phyloP scores from a whole-genome alignment of 1,140 invertebrate species.

The Plodia interpunctella region DNA sequence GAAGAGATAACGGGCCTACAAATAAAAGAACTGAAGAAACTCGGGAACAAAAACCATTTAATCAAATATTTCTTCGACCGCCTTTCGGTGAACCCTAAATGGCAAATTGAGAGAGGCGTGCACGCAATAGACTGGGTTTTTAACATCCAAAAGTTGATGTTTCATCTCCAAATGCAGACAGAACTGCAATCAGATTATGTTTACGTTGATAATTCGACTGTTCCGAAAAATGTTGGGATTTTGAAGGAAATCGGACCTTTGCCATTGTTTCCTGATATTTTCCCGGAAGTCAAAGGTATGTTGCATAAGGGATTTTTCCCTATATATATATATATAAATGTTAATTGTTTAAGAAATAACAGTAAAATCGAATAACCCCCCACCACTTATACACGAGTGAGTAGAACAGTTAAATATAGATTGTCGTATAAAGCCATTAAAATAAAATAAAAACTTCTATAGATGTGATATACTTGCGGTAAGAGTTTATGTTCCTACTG shows the following conservation, averaged over 20 bases:
- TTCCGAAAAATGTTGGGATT: conserved; percentile 19
- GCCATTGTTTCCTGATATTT: conserved; percentile 23
- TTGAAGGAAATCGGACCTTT: conserved; percentile 33
- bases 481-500: no score
- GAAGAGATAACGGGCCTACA: conserved; percentile 48
- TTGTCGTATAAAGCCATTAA: no score
- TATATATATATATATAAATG: no score
- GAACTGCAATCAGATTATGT: conserved; percentile 28
- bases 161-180: conserved; percentile 45
- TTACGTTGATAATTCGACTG: conserved; percentile 23
- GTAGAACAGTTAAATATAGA: no score
- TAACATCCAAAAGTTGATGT: conserved; percentile 43
- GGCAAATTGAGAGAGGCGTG: conserved; percentile 36
- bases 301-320: background rate
- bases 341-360: no score
- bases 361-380: no score
- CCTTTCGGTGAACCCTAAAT: conserved; percentile 42
- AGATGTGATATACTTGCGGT: no score
- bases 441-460: no score
- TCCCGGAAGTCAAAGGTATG: conserved; percentile 21
- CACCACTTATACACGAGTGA: no score
- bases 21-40: conserved; percentile 46
- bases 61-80: conserved; percentile 60
- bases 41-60: conserved; percentile 49
- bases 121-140: conserved; percentile 42